Base-by-base conservation (phyloP, 2,888 invertebrate species). In the Platycheirus albimanus region DNA sequence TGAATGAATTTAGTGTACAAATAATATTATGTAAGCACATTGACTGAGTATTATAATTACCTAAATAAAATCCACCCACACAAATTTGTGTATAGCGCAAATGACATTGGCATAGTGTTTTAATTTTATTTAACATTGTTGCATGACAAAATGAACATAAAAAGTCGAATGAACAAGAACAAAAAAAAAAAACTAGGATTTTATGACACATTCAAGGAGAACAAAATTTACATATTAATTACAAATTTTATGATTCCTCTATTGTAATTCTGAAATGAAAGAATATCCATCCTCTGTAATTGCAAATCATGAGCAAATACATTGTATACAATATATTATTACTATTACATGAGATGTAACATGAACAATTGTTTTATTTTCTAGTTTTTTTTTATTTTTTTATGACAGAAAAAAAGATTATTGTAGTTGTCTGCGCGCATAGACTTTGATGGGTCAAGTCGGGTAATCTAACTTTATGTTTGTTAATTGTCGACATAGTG, bases 151-250 rank as follows among this genome's bases (percentile, higher is more conserved):
- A 51, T 36, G 51, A 41, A 38, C 71, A 79, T 69, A 74, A 67
- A 74, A 67, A 67, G 30, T 17, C 56, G 11, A 71, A 70, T 13
- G 17, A 70, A 10, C 13, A 4, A 67, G 11, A 66, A 63, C 61
- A 54, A 45, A 15, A 63, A 20, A 11, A 11, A 36, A 15, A 41
- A 64, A 76, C 52, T 71, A 41, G 36, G 11, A 33, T 83, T 83
- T 72, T 71, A 83, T 64, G 43, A 28, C 56, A 0, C 51, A 64
- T 83, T 45, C 78, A 83, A 83, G 72, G 78, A 72, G 52, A 45
- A 38, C n/a, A n/a, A 43, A 20, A 81, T 83, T 77, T 77, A 24
- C 81, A 77, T 81, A 76, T 51, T 76, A 70, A 81, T 45, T 70
- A 47, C 28, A 38, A 38, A 58, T 83, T 72, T 69, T 83, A 78